phyloP scores from a whole-genome alignment of 1,140 invertebrate species.

The Musca domestica region DNA sequence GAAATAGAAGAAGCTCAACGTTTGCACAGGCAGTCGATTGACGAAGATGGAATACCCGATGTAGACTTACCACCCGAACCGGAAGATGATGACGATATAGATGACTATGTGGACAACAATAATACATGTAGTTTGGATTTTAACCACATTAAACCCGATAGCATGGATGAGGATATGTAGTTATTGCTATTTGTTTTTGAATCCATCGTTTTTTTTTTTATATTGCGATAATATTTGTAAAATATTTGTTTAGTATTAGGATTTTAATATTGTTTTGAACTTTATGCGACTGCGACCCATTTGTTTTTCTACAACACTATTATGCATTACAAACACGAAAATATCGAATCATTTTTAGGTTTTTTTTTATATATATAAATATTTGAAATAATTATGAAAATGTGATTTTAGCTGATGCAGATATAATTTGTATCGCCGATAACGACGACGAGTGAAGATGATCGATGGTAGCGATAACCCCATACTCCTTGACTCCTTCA shows the following conservation, averaged over 20 bases:
- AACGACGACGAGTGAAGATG: no score
- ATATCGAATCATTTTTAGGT: no score
- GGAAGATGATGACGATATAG: conserved; percentile 30
- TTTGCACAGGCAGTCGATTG: conserved; percentile 14
- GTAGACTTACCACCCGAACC: conserved; percentile 35
- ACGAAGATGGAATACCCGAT: conserved; percentile 26
- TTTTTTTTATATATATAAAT: no score
- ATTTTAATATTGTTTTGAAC: not conserved
- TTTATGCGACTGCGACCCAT: not conserved
- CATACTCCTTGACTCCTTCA: no score
- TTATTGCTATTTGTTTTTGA: conserved; percentile 7
- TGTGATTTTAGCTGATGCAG: no score
- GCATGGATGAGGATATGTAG: conserved; percentile 51
- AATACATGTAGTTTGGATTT: conserved; percentile 50
- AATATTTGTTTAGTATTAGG: not conserved
- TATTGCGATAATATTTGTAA: not conserved
- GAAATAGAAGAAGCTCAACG: not conserved
- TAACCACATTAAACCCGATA: conserved; percentile 47
- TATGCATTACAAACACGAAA: no score
- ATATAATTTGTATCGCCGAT: no score
- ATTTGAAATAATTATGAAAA: no score
- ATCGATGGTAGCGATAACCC: no score
- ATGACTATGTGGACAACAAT: conserved; percentile 49
- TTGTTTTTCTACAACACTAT: not conserved
- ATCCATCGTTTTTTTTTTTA: conserved; percentile 1